phyloP scores from a whole-genome alignment of 2,113 vertebrate species.

The Triplophysa siluroides region DNA sequence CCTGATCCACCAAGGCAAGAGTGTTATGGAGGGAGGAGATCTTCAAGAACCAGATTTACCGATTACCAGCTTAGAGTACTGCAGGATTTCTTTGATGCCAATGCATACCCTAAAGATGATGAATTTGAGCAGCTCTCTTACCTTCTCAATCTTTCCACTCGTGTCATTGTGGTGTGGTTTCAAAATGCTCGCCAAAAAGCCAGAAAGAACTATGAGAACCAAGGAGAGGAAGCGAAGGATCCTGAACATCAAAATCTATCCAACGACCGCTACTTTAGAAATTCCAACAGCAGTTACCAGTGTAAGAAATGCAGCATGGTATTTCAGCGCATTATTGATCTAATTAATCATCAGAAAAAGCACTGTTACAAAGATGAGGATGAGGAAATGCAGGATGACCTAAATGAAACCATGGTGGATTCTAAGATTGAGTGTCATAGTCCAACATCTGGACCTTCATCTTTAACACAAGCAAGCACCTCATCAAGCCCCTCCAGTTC shows the following conservation, averaged over 20 bases:
- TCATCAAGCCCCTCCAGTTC: conserved; percentile 35
- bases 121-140: conserved; percentile 95
- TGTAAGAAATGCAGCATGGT: conserved; percentile 87
- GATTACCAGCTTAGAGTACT: conserved; percentile 94
- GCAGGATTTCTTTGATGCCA: conserved; percentile 95
- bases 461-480: conserved; percentile 76
- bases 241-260: conserved; percentile 81
- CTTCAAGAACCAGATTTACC: conserved; percentile 92
- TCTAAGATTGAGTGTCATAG: conserved; percentile 83
- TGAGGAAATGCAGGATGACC: conserved; percentile 85
- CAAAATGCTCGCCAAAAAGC: conserved; percentile 97
- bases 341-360: conserved; percentile 87
- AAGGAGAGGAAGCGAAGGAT: conserved; percentile 87
- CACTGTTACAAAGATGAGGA: conserved; percentile 88
- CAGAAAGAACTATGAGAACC: conserved; percentile 91
- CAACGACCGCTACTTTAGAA: conserved; percentile 86
- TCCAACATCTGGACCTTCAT: conserved; percentile 78
- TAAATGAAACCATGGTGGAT: conserved; percentile 93
- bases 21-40: conserved; percentile 86
- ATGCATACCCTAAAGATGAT: conserved; percentile 97
- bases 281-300: conserved; percentile 84
- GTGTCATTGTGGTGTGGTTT: conserved; percentile 98
- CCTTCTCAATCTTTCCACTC: conserved; percentile 87
- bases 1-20: conserved; percentile 86
- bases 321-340: conserved; percentile 88